Percentiles rank a stretch among this genome's conserved stretches.
Evolutionary conservation across 2,113 vertebrate species (phyloP).

Genomic region (Numenius arquata): DNA sequence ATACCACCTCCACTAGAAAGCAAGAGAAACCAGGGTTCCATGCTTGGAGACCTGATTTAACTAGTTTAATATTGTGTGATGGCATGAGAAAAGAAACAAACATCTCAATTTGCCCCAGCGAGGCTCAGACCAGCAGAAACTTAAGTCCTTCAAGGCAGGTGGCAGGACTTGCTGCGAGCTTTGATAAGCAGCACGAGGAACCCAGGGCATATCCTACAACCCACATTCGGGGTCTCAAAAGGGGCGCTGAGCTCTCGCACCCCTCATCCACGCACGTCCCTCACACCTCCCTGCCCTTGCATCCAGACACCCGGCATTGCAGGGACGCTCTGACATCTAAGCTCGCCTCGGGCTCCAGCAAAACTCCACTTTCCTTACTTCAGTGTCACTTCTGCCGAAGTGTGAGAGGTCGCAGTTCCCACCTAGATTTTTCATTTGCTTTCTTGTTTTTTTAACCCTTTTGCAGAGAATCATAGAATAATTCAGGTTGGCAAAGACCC

Average conservation of each 20-base stretch:
- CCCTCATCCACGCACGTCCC: rapidly evolving
- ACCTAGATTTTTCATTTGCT: neutral
- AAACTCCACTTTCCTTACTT: neutral
- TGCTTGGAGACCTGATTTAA: neutral
- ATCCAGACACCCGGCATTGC: rapidly evolving
- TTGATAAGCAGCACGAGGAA: neutral
- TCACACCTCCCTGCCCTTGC: neutral
- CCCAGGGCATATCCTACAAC: rapidly evolving
- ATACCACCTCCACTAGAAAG: neutral
- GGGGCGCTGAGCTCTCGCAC: neutral
- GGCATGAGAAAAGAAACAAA: neutral
- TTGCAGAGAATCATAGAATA: too few species aligned
- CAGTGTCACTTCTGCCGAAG: neutral
- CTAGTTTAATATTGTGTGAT: neutral
- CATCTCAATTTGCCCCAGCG: neutral
- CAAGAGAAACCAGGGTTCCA: neutral
- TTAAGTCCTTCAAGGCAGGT: neutral
- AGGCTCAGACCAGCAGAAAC: neutral
- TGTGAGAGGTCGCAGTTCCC: neutral
- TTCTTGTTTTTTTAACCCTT: neutral
- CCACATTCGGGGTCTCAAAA: rapidly evolving
- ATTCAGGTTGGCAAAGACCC: too few species aligned
- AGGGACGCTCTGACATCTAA: neutral
- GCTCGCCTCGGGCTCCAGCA: neutral
- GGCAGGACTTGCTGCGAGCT: neutral